These are phyloP conservation scores for Limosa lapponica DNA, from an alignment of 2,797 vertebrate genomes.

Conservation along the genomic window DNA sequence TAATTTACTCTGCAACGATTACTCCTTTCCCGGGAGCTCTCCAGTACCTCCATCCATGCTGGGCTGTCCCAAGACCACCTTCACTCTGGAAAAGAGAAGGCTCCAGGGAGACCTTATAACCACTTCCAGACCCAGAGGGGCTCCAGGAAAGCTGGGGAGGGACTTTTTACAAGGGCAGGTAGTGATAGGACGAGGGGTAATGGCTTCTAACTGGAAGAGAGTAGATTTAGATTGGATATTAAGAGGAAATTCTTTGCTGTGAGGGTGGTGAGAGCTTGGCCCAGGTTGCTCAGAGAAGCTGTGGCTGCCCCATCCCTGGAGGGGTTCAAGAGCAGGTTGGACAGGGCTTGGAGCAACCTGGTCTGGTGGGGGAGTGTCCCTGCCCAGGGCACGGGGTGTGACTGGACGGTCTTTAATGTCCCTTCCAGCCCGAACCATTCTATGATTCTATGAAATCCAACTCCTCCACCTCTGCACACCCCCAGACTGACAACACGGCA, in stretches of 20 bases:
- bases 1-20: not conserved
- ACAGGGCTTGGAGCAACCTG: not conserved
- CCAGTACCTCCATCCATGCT: accelerated
- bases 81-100: not conserved
- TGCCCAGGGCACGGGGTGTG: not conserved
- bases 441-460: not conserved
- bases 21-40: not conserved
- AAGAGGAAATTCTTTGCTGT: not conserved
- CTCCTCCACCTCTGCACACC: no score
- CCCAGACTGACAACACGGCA: not conserved
- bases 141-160: not conserved
- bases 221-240: not conserved
- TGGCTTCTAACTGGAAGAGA: not conserved
- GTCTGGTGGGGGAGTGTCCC: not conserved
- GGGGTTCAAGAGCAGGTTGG: not conserved
- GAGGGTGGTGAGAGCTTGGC: not conserved
- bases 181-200: not conserved
- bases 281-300: not conserved
- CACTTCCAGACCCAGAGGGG: not conserved
- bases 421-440: not conserved
- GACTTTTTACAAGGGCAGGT: not conserved
- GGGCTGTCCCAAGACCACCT: not conserved
- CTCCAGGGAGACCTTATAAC: not conserved
- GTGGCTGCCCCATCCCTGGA: not conserved
- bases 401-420: not conserved